Evolutionary conservation across 2,888 invertebrate species (phyloP).

Genomic region (Ecliptopera silaceata): DNA sequence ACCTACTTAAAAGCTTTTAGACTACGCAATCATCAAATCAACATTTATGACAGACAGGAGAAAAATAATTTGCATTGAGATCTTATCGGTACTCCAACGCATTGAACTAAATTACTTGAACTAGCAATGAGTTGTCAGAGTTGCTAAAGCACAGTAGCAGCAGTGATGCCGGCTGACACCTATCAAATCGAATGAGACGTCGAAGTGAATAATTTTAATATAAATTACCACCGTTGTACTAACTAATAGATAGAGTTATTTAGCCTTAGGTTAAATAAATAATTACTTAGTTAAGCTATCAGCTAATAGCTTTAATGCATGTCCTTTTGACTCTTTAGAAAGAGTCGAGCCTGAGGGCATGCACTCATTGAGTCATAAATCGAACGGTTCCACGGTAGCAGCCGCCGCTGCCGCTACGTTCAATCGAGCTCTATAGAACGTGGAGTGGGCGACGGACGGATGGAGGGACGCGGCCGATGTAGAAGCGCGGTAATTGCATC

Average conservation of each 20-base stretch:
- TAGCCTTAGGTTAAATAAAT: background rate
- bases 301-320: background rate
- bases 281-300: background rate
- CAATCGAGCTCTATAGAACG: conserved; percentile 4
- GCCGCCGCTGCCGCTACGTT: background rate
- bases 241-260: background rate
- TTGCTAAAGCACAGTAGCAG: conserved; percentile 55
- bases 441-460: background rate
- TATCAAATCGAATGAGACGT: conserved; percentile 35
- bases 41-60: conserved; percentile 55
- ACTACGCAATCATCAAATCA: conserved; percentile 52
- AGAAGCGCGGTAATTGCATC: conserved; percentile 66
- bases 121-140: conserved; percentile 28
- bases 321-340: background rate
- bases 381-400: conserved; percentile 18
- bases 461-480: conserved; percentile 20
- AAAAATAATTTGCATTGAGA: conserved; percentile 63
- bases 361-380: conserved; percentile 12
- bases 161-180: conserved; percentile 51
- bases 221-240: background rate
- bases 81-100: conserved; percentile 60
- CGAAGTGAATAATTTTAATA: conserved; percentile 10
- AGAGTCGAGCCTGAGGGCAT: conserved; percentile 1
- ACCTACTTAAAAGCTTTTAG: conserved; percentile 46
- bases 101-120: conserved; percentile 52